Evolutionary conservation across 2,888 invertebrate species (phyloP), one percentile per base, ranked within the genome.

Genomic region (Temnothorax unifasciatus): DNA sequence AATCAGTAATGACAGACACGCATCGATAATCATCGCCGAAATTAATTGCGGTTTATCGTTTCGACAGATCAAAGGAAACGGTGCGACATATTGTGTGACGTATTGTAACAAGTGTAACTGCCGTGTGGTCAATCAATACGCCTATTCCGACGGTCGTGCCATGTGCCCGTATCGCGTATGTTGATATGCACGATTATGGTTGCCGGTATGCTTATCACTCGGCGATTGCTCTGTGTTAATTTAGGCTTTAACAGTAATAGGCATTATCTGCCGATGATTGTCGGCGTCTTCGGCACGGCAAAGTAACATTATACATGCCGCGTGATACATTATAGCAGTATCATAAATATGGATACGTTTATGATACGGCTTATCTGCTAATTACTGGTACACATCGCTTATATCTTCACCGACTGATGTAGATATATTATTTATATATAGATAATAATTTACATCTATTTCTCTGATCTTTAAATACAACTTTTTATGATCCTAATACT

Each of bases 181-280:
- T 29, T n/a, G 29, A 76, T 66, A 21, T 38, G 21, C 38, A 25
- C 21, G 63, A 52, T 52, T 71, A 63, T 41, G 50, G 6, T 52
- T 64, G 29, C 5, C 25, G 34, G 29, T 29, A 29, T 29, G 41
- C 50, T 64, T 52, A 74, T 61, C 63, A 41, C 50, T 52, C n/a
- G 41, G 52, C 29, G 47, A 66, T 79, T 69, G 71, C 59, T 59
- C 59, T 59, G 59, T 59, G 59, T 59, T 71, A 79, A 71, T 79
- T 69, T 71, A 59, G 2, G 38, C 59, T 74, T 85, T 83, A 85
- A 84, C 34, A n/a, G n/a, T 66, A 77, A 83, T 83, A 44, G 54
- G 54, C 21, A 18, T 59, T 81, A 47, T 79, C 57, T 44, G 44
- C 41, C 15, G 18, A 76, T 8, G 63, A 50, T 63, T 63, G 61